Percentiles rank a stretch among this genome's conserved stretches.
These are phyloP conservation scores for Cinara cedri DNA, from an alignment of 2,888 invertebrate genomes.

Conservation along the genomic window DNA sequence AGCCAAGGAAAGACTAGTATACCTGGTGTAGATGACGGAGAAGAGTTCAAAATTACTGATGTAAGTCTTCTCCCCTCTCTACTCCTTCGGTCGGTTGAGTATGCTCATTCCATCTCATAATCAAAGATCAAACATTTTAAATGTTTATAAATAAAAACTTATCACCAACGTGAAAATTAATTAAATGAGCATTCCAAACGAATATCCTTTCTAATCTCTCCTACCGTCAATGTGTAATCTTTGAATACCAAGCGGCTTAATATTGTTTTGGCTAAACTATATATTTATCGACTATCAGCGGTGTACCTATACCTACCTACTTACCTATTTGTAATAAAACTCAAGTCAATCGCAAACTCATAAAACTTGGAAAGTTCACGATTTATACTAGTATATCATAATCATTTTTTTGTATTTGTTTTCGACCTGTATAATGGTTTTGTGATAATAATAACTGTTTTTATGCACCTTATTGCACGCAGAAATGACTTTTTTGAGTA, in stretches of 20 bases:
- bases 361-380: slow-evolving; percentile 16
- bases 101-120: slow-evolving; percentile 2
- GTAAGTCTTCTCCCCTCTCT: slow-evolving; percentile 70
- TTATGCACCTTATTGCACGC: slow-evolving; percentile 57
- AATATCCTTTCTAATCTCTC: slow-evolving; percentile 37
- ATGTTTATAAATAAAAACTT: not conserved
- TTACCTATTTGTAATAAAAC: slow-evolving; percentile 9
- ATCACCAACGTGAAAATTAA: not conserved
- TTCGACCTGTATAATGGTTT: slow-evolving; percentile 42
- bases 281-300: slow-evolving; percentile 5
- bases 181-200: slow-evolving; percentile 36
- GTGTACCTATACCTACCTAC: not conserved
- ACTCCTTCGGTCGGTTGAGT: not conserved
- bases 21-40: slow-evolving; percentile 91
- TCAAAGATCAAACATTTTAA: not conserved
- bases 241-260: slow-evolving; percentile 43
- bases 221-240: slow-evolving; percentile 15
- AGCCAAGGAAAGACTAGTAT: slow-evolving; percentile 94
- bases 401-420: slow-evolving; percentile 32
- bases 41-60: slow-evolving; percentile 84
- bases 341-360: slow-evolving; percentile 22
- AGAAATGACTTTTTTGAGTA: slow-evolving; percentile 69
- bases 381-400: slow-evolving; percentile 10
- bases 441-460: slow-evolving; percentile 45
- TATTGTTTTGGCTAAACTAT: slow-evolving; percentile 46